These are phyloP conservation scores for Nephrotoma appendiculata DNA, from an alignment of 2,888 invertebrate genomes.

Conservation along the genomic window DNA sequence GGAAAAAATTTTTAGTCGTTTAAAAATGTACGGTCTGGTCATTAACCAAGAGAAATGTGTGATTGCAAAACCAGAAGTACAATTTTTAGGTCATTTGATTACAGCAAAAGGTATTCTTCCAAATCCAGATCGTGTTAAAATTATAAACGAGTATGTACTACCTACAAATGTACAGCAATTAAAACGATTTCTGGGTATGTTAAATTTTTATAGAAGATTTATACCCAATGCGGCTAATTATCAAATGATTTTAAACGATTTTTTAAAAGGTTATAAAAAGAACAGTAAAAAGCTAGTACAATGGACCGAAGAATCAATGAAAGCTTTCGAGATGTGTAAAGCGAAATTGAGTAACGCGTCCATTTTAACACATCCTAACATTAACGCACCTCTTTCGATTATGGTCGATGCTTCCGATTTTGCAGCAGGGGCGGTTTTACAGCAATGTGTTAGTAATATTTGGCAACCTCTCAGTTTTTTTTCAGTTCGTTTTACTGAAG, in stretches of 20 bases:
- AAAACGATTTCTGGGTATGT: background rate
- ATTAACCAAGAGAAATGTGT: no score
- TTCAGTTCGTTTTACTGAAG: no score
- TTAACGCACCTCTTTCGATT: background rate
- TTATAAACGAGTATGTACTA: background rate
- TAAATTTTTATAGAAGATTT: constrained; percentile 1
- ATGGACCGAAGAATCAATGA: background rate
- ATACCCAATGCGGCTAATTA: background rate
- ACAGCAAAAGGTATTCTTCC: no score
- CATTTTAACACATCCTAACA: background rate
- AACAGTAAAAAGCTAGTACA: background rate
- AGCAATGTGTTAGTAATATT: no score
- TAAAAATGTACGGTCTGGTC: no score
- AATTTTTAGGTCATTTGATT: no score
- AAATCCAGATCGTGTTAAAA: no score
- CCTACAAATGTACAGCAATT: background rate
- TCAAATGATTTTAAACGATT: background rate
- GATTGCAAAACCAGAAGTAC: no score
- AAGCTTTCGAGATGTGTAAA: constrained; percentile 1
- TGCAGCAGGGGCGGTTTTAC: constrained; percentile 19
- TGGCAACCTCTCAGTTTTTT: constrained; percentile 5
- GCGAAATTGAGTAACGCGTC: background rate
- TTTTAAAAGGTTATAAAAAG: background rate
- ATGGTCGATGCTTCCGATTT: constrained; percentile 20
- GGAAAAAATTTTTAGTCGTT: no score